Evolutionary conservation across 1,140 invertebrate species (phyloP), one percentile per base, ranked within the genome.

Genomic region (Platyscapa corneri): DNA sequence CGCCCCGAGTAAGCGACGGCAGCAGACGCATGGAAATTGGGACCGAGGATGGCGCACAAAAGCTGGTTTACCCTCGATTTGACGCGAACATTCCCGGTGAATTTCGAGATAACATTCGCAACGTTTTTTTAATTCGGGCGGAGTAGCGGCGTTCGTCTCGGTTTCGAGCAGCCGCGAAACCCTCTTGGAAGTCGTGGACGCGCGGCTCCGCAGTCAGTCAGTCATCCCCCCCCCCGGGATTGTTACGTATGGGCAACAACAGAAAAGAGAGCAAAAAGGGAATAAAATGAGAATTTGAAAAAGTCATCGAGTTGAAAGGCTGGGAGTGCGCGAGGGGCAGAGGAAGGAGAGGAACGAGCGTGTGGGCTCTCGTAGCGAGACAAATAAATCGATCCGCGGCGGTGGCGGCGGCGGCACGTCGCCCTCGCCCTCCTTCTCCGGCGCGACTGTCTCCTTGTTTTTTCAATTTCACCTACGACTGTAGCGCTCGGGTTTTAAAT

Each of bases 371-470:
- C 49, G 80, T 82, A 83, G 77, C 76, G 83, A 79, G 83, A 34
- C 80, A 86, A 88, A 89, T 88, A 86, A 87, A 88, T 87, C 87
- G 87, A 89, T 88, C 86, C 64, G 86, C 82, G 84, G 86, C 76
- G 84, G 86, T 76, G 84, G 42, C 34, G 83, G 86, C 84, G 74
- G 12, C 64, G 27, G 32, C n/a, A 39, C 79, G 39, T 39, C 64
- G 64, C 37, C 32, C 20, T 27, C 2, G 3, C 27, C 49, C 30
- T 32, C 8, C 56, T 2, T 2, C 8, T 6, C 49, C 49, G 49
- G 1, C 37, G 64, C 27, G 32, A 37, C 79, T 34, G 23, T 46
- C 37, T 65, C 46, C 83, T 85, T 85, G 83, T 85, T 85, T 79
- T 80, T 79, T 39, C 49, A 37, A 20, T 77, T 72, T 72, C 27